Evolutionary conservation across 2,797 vertebrate genomes (phyloP).

Genomic region (Arnoldichthys spilopterus): DNA sequence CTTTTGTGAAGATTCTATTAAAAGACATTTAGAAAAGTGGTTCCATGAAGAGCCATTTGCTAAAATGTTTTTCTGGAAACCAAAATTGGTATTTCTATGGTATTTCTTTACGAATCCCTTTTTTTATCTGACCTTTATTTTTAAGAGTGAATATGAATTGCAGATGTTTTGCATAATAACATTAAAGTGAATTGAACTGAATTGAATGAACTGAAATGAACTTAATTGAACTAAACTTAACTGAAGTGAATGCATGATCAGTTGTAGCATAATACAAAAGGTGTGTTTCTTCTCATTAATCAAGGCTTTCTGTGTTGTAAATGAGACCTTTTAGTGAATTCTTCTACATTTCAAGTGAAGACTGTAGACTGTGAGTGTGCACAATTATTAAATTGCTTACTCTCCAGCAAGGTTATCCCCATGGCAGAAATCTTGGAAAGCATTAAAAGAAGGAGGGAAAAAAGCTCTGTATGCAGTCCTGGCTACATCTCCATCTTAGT

Average conservation of each 20-base stretch:
- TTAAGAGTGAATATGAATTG: too few relatives aligned
- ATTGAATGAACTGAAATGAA: neutral
- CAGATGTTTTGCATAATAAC: too few relatives aligned
- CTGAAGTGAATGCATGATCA: slow-evolving; percentile 13
- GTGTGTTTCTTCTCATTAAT: slow-evolving; percentile 24
- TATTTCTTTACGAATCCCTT: too few relatives aligned
- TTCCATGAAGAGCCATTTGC: too few relatives aligned
- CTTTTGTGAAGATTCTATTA: too few relatives aligned
- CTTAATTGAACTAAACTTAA: neutral
- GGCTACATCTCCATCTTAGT: slow-evolving; percentile 69
- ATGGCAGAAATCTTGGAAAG: slow-evolving; percentile 63
- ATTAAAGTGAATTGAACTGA: too few relatives aligned
- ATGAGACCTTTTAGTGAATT: slow-evolving; percentile 32
- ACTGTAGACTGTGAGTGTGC: neutral
- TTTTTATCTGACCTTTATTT: too few relatives aligned
- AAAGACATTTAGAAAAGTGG: neutral
- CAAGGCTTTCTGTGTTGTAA: slow-evolving; percentile 6
- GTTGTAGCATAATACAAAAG: neutral
- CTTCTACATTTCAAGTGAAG: neutral
- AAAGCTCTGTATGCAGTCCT: slow-evolving; percentile 68
- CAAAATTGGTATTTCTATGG: too few relatives aligned
- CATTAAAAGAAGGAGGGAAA: slow-evolving; percentile 69
- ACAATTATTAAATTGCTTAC: slow-evolving; percentile 39
- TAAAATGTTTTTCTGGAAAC: too few relatives aligned
- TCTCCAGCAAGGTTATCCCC: slow-evolving; percentile 47